Evolutionary conservation across 2,113 vertebrate genomes (phyloP).

Genomic region (Takifugu flavidus): DNA sequence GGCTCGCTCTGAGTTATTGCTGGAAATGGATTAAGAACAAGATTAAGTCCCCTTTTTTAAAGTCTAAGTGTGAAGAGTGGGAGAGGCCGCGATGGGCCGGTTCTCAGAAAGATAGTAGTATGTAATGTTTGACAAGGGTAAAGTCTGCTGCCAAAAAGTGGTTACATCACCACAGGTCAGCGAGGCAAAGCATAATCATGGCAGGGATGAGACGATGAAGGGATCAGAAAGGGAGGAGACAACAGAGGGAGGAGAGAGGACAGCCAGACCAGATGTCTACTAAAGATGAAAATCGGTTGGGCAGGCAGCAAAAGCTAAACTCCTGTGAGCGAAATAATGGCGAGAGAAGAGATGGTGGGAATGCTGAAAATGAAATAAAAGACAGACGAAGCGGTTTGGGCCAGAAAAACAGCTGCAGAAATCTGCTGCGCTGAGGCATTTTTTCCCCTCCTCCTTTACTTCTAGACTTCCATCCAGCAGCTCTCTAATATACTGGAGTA

Average conservation of each 20-base stretch:
- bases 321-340: conserved; percentile 10
- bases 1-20: conserved; percentile 16
- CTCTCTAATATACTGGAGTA: not conserved
- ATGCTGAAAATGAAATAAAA: not conserved
- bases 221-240: conserved; percentile 35
- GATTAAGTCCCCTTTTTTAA: conserved; percentile 48
- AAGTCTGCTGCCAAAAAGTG: conserved; percentile 56
- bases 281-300: conserved; percentile 54
- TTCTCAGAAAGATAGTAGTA: conserved; percentile 45
- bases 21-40: conserved; percentile 42
- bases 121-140: conserved; percentile 42
- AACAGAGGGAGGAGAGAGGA: conserved; percentile 11
- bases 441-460: conserved; percentile 26
- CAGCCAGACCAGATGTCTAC: conserved; percentile 54
- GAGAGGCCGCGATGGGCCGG: conserved; percentile 23
- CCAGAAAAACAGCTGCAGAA: no score
- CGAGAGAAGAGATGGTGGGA: not conserved
- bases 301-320: conserved; percentile 3
- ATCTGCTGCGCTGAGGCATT: not conserved
- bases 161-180: conserved; percentile 70
- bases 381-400: not conserved
- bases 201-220: conserved; percentile 54
- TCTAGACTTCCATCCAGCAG: conserved; percentile 12
- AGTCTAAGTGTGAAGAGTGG: conserved; percentile 24
- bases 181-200: conserved; percentile 64